Evolutionary conservation across 2,888 invertebrate species (phyloP), one percentile per base, ranked within the genome.

Genomic region (Drosophila anceps): DNA sequence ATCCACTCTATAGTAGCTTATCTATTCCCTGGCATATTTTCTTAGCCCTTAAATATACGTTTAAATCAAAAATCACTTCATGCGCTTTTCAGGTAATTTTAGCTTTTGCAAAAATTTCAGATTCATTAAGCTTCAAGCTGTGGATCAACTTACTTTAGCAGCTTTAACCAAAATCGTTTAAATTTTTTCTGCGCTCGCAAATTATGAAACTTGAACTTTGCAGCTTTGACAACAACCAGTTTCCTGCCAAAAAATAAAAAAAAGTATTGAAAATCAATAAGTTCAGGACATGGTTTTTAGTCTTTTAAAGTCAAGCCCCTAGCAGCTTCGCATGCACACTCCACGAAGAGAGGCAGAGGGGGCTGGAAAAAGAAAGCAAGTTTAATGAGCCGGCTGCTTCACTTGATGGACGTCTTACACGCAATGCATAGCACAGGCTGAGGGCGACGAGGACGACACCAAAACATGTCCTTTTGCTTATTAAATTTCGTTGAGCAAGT

Each of bases 401-500:
- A 73, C 46, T 77, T 85, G 84, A 85, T 85, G 85, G 84, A 85
- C 85, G 73, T 59, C 84, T 83, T 77, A 75, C 84, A 85, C 84
- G 84, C 88, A 84, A 84, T 73, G 80, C 73, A 55, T 44, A 35
- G 80, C 73, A 55, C 50, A 35, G 59, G 27, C 18, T 6, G 35
- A 37, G 55, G 29, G 55, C 44, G 39, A 46, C 43, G 67, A 77
- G 70, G 79, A 79, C 82, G 84, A 84, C 81, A 82, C 84, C 80
- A 69, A 48, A 80, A 84, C 86, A 86, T 84, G 84, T 88, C 88
- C 84, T 84, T 84, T 76, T 82, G 84, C 88, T 88, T 88, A 88
- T 86, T 86, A 86, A 86, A 86, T 88, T 86, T 86, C 81, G 76
- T 83, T 65, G 82, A 81, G 84, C 82, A 88, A 85, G 85, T 88